phyloP scores from a whole-genome alignment of 2,113 vertebrate species.

The Anthoscopus minutus region DNA sequence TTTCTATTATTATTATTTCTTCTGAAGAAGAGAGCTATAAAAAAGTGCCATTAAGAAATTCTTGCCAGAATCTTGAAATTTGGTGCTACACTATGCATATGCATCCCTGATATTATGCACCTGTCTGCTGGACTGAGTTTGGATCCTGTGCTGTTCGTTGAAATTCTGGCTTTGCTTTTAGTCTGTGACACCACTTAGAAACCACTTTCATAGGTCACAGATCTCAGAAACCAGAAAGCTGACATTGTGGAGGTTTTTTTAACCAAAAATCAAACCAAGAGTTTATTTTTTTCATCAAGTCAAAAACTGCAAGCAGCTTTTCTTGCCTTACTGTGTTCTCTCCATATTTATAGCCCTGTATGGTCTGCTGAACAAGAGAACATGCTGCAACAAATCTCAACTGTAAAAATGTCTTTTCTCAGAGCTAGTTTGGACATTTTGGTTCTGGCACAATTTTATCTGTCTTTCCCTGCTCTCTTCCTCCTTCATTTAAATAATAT shows the following conservation, averaged over 20 bases:
- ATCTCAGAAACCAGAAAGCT: neutral
- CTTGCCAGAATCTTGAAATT: neutral
- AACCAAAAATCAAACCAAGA: neutral
- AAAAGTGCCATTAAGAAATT: neutral
- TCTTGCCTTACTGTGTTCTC: neutral
- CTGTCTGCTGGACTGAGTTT: neutral
- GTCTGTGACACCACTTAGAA: neutral
- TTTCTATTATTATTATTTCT: neutral
- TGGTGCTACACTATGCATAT: neutral
- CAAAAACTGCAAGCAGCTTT: neutral
- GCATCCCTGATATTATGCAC: neutral
- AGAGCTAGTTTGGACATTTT: neutral
- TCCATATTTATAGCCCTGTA: neutral
- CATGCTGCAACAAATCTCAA: neutral
- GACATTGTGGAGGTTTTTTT: neutral
- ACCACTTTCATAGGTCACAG: neutral
- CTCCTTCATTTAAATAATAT: neutral
- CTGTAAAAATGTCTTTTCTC: neutral
- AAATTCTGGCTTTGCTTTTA: neutral
- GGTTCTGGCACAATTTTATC: neutral
- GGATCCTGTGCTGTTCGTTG: neutral
- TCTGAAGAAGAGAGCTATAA: fast-evolving
- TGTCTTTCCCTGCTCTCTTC: neutral
- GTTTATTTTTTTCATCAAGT: neutral
- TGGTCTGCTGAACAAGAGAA: neutral